Conservation (phyloP, 2,888 invertebrate genomes). For the Zelleria hepariella region DNA sequence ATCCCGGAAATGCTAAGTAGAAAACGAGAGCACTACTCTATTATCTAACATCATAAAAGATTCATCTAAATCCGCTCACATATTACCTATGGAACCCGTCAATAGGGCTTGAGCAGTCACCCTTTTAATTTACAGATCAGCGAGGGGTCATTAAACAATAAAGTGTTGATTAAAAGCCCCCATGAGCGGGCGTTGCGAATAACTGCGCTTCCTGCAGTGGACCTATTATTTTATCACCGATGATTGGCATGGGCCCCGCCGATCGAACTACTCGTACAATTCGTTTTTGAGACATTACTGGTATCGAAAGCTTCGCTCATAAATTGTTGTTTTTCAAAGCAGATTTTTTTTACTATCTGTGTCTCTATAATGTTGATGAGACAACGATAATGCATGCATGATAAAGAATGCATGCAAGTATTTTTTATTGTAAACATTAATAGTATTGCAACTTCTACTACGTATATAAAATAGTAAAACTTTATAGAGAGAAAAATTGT, state of each 20-base stretch:
- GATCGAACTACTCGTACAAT: no score
- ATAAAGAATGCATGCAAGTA: no score
- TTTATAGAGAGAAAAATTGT: no score
- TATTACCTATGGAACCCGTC: conserved; percentile 48
- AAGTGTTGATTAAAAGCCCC: conserved; percentile 73
- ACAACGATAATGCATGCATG: no score
- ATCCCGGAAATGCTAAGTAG: neutral
- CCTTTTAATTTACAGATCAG: conserved; percentile 69
- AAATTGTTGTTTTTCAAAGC: no score
- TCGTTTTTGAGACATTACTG: no score
- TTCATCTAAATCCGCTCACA: conserved; percentile 56
- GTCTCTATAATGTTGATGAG: no score
- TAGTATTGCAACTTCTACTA: no score
- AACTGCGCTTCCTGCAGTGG: conserved; percentile 62
- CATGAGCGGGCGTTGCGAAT: conserved; percentile 63
- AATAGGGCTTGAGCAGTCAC: conserved; percentile 69
- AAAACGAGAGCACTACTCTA: neutral
- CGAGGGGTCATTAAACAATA: conserved; percentile 73
- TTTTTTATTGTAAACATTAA: no score
- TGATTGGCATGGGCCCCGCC: conserved; percentile 49
- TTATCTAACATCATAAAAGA: conserved; percentile 24
- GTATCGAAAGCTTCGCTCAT: no score
- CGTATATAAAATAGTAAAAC: no score
- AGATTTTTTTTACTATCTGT: no score
- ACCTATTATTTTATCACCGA: conserved; percentile 68